Evolutionary conservation across 2,113 vertebrate genomes (phyloP).

Genomic region (Ceuthmochares aereus): DNA sequence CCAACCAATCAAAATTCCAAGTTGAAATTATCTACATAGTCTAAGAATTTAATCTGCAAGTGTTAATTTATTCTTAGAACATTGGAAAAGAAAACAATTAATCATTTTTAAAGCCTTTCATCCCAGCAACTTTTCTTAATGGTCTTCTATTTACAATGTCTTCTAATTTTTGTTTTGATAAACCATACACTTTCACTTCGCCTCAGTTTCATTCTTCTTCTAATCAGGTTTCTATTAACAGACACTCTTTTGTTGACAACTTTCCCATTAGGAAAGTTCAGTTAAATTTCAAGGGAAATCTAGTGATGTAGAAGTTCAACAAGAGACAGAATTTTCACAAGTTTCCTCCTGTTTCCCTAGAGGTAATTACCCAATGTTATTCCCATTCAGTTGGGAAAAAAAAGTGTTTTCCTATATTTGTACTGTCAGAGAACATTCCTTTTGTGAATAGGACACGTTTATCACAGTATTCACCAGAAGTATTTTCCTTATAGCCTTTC

Average conservation of each 20-base stretch:
- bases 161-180: background rate
- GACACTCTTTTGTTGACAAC: background rate
- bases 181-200: background rate
- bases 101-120: background rate
- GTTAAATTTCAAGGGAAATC: background rate
- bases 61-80: background rate
- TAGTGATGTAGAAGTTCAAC: background rate
- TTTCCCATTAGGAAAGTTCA: background rate
- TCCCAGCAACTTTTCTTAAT: background rate
- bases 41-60: background rate
- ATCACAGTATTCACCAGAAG: background rate
- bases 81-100: background rate
- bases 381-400: background rate
- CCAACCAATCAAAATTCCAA: background rate
- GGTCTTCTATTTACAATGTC: background rate
- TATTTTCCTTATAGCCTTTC: background rate
- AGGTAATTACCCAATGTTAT: background rate
- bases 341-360: background rate
- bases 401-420: background rate
- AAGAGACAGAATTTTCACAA: background rate
- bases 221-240: background rate
- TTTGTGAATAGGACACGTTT: background rate
- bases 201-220: background rate
- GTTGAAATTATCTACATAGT: background rate
- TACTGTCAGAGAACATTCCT: background rate